Conservation (phyloP, 2,113 vertebrate species). For the Dermatemys mawii region DNA sequence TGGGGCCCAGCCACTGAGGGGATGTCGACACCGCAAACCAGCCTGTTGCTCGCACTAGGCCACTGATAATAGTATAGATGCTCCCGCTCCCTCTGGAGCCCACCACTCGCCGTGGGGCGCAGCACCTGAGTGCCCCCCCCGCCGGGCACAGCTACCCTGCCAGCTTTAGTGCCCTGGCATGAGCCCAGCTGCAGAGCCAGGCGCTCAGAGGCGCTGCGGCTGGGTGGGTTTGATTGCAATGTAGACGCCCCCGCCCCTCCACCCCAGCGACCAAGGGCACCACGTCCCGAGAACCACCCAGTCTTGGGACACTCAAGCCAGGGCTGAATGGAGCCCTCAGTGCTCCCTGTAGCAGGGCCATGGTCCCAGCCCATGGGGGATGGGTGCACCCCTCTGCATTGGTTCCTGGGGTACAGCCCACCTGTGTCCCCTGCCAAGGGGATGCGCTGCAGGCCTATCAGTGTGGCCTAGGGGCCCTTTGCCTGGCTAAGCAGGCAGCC, state of each 20-base stretch:
- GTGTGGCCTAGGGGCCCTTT: not conserved
- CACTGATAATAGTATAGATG: too few species aligned
- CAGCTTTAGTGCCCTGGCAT: not conserved
- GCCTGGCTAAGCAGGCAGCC: not conserved
- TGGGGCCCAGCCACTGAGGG: not conserved
- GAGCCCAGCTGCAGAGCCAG: not conserved
- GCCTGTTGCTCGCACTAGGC: too few species aligned
- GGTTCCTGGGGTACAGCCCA: not conserved
- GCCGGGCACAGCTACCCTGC: not conserved
- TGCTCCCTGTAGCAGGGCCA: not conserved
- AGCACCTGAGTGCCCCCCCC: not conserved
- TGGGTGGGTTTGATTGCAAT: not conserved
- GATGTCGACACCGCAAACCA: not conserved
- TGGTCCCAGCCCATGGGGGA: too few species aligned
- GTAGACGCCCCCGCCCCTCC: too few species aligned
- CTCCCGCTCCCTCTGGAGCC: not conserved
- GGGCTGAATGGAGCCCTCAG: too few species aligned
- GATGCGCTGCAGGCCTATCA: not conserved
- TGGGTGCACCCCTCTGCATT: too few species aligned
- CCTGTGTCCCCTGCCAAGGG: not conserved
- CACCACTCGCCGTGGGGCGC: rapidly evolving
- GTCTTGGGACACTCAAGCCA: not conserved
- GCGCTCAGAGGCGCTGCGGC: not conserved
- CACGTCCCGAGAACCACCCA: not conserved
- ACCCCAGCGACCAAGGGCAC: not conserved